phyloP scores from a whole-genome alignment of 2,797 vertebrate species.

The Lepus oiostolus region DNA sequence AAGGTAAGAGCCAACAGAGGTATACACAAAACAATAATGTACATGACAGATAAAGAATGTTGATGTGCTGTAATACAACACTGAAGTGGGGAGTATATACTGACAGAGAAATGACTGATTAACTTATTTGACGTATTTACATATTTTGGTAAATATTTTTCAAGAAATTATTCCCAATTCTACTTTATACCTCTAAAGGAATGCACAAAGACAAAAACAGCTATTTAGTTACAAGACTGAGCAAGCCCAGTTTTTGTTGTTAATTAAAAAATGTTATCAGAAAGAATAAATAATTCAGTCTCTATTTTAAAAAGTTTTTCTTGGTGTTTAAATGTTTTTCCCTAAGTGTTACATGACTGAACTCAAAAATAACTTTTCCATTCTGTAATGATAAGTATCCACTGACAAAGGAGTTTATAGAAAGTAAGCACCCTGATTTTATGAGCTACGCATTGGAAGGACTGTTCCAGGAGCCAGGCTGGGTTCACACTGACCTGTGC shows the following conservation, averaged over 20 bases:
- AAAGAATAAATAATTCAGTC: neutral
- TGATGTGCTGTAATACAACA: neutral
- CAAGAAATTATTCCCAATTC: conserved; percentile 42
- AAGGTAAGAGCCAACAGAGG: neutral
- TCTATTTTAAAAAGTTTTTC: conserved; percentile 9
- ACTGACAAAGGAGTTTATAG: neutral
- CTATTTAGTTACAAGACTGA: conserved; percentile 34
- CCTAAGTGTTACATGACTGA: neutral
- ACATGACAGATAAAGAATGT: neutral
- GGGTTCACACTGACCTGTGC: neutral
- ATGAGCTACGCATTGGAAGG: neutral
- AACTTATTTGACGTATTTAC: conserved; percentile 38
- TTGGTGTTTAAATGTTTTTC: neutral
- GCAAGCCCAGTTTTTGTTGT: neutral
- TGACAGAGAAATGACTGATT: neutral
- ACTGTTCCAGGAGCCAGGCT: neutral
- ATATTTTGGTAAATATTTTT: conserved; percentile 52
- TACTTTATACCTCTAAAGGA: conserved; percentile 37
- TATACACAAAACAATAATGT: neutral
- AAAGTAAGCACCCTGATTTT: neutral
- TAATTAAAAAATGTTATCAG: neutral
- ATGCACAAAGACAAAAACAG: neutral
- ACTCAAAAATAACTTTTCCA: conserved; percentile 38
- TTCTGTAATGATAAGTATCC: neutral
- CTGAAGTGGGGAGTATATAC: fast-evolving